These are phyloP conservation scores for Vulpes ferrilata DNA, from an alignment of 2,113 vertebrate genomes.

Conservation along the genomic window DNA sequence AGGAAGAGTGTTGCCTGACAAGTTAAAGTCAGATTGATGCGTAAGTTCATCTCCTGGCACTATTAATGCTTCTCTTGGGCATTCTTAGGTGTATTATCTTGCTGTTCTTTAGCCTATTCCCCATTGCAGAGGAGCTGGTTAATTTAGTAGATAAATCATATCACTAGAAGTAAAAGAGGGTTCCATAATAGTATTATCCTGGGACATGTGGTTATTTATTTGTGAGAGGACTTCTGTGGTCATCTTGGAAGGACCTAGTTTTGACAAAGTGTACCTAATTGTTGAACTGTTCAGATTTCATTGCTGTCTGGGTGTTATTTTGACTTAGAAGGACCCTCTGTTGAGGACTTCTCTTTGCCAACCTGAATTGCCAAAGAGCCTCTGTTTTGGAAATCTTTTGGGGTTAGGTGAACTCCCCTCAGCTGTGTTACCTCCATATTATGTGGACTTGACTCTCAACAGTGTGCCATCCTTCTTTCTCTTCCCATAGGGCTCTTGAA, in stretches of 20 bases:
- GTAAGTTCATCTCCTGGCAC: not conserved
- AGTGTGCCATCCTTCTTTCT: not conserved
- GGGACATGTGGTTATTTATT: not conserved
- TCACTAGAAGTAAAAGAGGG: not conserved
- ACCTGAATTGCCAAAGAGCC: not conserved
- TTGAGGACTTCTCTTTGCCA: not conserved
- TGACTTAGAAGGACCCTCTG: not conserved
- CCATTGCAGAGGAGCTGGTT: not conserved
- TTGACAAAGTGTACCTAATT: not conserved
- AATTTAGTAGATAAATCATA: not conserved
- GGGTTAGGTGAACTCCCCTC: not conserved
- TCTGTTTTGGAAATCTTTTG: not conserved
- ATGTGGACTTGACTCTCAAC: not conserved
- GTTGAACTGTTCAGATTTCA: not conserved
- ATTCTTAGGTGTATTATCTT: not conserved
- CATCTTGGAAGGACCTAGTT: not conserved
- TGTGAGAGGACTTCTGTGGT: not conserved
- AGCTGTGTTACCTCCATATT: not conserved
- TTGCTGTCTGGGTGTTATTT: not conserved
- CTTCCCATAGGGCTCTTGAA: not conserved
- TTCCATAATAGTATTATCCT: not conserved
- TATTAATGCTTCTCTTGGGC: not conserved
- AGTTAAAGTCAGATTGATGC: not conserved
- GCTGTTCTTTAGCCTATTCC: not conserved
- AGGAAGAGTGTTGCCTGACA: not conserved